phyloP scores from a whole-genome alignment of 2,113 vertebrate genomes.

The Silurus glanis region DNA sequence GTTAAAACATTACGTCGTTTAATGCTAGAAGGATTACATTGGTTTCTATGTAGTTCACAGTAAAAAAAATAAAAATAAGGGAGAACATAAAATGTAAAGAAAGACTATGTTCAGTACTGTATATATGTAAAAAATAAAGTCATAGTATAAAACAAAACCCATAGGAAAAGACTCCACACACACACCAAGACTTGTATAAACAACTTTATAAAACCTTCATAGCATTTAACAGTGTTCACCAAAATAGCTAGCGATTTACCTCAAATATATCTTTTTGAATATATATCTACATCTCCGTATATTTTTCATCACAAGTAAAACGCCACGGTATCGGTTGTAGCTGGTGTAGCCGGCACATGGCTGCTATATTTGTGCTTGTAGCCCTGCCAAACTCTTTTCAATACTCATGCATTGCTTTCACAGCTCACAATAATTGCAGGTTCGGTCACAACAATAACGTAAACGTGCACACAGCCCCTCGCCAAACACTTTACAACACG shows the following conservation, averaged over 20 bases:
- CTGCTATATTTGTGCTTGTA: slow-evolving; percentile 5
- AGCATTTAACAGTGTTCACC: slow-evolving; percentile 31
- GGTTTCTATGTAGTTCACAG: background rate
- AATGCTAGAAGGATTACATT: background rate
- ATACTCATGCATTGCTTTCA: slow-evolving; percentile 18
- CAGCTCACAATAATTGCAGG: slow-evolving; percentile 14
- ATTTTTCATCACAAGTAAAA: background rate
- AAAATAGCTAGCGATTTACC: slow-evolving; percentile 4
- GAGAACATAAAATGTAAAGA: background rate
- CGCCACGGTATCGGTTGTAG: background rate
- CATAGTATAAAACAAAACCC: background rate
- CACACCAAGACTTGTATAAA: background rate
- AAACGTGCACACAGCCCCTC: slow-evolving; percentile 39
- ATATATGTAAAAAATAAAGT: background rate
- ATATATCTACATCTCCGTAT: background rate
- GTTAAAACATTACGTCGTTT: too few species aligned
- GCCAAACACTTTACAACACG: background rate
- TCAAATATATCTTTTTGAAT: background rate
- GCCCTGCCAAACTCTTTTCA: background rate
- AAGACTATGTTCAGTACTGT: background rate
- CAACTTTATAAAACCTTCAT: slow-evolving; percentile 11
- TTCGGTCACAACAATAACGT: slow-evolving; percentile 28
- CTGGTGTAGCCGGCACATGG: slow-evolving; percentile 8
- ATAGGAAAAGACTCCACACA: background rate
- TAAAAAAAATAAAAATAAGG: background rate